Evolutionary conservation across 2,113 vertebrate species (phyloP), one percentile per base, ranked within the genome.

Genomic region (Rhegmatorhina hoffmannsi): DNA sequence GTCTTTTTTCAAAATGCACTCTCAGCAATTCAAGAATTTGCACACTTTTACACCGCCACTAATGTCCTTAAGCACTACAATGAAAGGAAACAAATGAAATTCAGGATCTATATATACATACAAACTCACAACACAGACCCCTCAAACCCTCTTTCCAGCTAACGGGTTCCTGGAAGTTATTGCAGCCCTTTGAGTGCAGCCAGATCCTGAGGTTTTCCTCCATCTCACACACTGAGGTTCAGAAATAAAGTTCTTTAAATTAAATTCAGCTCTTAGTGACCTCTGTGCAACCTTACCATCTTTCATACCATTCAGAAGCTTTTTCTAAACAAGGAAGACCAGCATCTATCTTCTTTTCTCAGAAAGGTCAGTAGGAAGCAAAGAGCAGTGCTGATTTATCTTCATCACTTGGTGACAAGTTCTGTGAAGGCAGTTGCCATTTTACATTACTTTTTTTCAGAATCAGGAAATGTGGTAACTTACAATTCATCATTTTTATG

Each of bases 361-460:
- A 49, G 62, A 78, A 91, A 79, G 62, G 81, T 84, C 81, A 87
- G 40, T 31, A 59, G 64, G 56, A 90, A 90, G n/a, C 26, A 69
- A 88, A 82, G 58, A 91, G 40, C 60, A 84, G 36, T 7, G 24
- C 49, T 64, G 50, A 76, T 91, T 91, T 84, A 87, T 84, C 81
- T 87, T 75, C 74, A 44, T 72, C 66, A 84, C 50, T 81, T 44
- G 58, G 40, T 59, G 91, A 85, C 56, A 84, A 49, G 44, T 79
- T 66, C 74, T 79, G 70, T 84, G 58, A 93, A 89, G 43, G 62
- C 56, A 82, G 62, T 34, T 96, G 78, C 43, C 72, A 68, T 92
- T 95, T 82, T 53, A 75, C 15, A 46, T 56, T 29, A n/a, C 8
- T 36, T 63, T 56, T 81, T 67, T 62, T 62, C 69, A 66, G 56